phyloP scores from a whole-genome alignment of 2,113 vertebrate species.

The Notarius lentiginosus region DNA sequence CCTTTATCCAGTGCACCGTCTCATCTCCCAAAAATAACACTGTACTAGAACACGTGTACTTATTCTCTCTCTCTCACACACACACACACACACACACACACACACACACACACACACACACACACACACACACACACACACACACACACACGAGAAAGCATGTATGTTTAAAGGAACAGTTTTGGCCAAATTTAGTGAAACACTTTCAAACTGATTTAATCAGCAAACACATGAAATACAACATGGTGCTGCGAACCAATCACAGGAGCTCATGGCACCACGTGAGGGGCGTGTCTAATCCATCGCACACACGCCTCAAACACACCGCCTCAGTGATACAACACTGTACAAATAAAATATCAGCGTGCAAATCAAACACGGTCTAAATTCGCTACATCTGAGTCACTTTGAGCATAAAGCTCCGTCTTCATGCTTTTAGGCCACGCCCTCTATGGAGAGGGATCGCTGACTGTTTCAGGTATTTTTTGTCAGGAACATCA shows the following conservation, averaged over 20 bases:
- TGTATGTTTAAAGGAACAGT: constrained; percentile 5
- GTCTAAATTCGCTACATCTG: not conserved
- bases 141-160: not conserved
- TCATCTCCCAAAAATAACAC: constrained; percentile 26
- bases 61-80: not conserved
- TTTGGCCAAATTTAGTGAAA: not conserved
- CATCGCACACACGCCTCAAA: not conserved
- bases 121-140: not conserved
- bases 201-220: not conserved
- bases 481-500: not conserved
- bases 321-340: not conserved
- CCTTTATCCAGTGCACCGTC: not conserved
- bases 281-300: not conserved
- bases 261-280: not conserved
- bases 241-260: not conserved
- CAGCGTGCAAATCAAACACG: not conserved
- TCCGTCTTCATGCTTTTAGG: not conserved
- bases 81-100: constrained; percentile 15
- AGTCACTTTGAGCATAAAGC: not conserved
- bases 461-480: not conserved
- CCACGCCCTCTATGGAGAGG: not conserved
- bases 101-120: constrained; percentile 14
- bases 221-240: not conserved
- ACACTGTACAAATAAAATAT: not conserved
- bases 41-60: not conserved